Evolutionary conservation across 2,888 invertebrate genomes (phyloP), one percentile per base, ranked within the genome.

Genomic region (Caenorhabditis plicata): DNA sequence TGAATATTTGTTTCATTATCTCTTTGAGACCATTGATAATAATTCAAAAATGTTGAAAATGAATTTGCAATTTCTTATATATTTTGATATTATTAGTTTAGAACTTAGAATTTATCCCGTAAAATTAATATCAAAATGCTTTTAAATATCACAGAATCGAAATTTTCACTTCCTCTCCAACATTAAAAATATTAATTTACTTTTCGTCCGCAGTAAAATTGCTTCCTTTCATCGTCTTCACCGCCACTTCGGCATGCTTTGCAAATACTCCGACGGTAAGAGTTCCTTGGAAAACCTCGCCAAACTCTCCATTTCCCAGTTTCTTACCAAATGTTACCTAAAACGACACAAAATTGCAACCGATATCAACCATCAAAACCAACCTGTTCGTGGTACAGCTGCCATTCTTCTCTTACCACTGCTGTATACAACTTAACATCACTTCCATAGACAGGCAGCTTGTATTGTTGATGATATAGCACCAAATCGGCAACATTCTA

Each of bases 331-430:
- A 33, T 22, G 47, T 51, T 4, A 73, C 63, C 63, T 36, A 31
- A n/a, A 38, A 20, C 26, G 31, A 22, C 13, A 25, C 2, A 5
- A 22, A 20, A 29, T 20, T 27, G 20, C n/a, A n/a, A 19, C 17
- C 9, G 35, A 2, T 9, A 20, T 17, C 22, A 17, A 5, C 9
- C 8, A 9, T 5, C 4, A 40, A 19, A n/a, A 11, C 17, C 11
- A 20, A 63, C 54, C 52, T 73, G 73, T 51, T 73, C 73, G 40
- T 73, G 73, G 48, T 73, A 65, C 42, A 73, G 50, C 36, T 73
- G 65, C 73, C 73, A 73, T 38, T 57, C 51, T 29, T 68, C 67
- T 20, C 71, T 42, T 15, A 60, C 52, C 23, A 68, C 50, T 39
- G 48, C 54, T 15, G 39, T 48, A 32, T 44, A 38, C 25, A 73